Conservation (phyloP, 2,888 invertebrate species). For the Serripes groenlandicus region DNA sequence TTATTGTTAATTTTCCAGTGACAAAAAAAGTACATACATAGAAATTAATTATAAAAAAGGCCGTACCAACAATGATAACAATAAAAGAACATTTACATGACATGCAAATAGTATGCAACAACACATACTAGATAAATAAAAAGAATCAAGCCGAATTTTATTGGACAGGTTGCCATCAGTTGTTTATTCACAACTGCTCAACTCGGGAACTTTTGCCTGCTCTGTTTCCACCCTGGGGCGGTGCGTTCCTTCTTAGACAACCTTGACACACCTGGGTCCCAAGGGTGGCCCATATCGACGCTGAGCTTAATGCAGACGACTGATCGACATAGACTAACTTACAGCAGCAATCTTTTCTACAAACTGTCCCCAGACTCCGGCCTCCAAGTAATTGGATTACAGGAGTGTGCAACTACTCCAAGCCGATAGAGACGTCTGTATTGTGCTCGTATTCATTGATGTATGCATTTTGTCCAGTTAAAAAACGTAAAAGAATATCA, state of each 20-base stretch:
- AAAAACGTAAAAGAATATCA: no score
- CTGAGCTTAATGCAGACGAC: no score
- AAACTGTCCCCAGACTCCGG: constrained; percentile 78
- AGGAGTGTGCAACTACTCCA: constrained; percentile 6
- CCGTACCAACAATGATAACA: no score
- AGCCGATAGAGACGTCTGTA: no score
- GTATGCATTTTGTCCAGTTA: no score
- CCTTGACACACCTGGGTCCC: constrained; percentile 1
- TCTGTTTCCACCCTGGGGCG: constrained; percentile 17
- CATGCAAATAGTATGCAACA: no score
- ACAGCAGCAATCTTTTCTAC: background rate
- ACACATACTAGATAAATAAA: constrained; percentile 85
- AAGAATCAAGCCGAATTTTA: constrained; percentile 92
- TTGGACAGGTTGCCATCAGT: constrained; percentile 92
- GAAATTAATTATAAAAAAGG: no score
- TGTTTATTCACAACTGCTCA: constrained; percentile 88
- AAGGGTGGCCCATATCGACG: constrained; percentile 17
- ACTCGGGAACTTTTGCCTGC: constrained; percentile 21
- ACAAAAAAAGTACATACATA: no score
- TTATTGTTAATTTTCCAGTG: no score
- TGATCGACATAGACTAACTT: constrained; percentile 89
- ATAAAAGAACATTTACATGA: no score
- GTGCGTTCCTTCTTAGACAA: background rate
- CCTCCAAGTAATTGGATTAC: constrained; percentile 20
- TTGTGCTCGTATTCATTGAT: no score